Conservation (phyloP, 2,113 vertebrate species). For the Sapajus apella region DNA sequence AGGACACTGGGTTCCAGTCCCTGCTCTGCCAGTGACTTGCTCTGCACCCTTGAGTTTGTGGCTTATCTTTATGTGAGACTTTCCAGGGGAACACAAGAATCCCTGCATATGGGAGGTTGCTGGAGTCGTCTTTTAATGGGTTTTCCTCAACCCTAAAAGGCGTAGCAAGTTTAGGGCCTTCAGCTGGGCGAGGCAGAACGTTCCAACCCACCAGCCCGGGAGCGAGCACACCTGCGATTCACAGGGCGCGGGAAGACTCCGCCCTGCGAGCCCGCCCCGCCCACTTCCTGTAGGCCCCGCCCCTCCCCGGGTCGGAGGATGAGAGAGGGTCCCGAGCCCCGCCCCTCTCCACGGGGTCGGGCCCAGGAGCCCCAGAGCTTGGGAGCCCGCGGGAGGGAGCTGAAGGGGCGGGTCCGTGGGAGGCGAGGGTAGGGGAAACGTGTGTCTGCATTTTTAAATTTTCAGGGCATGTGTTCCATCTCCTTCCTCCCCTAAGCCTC, state of each 20-base stretch:
- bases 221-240: rapidly evolving
- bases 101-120: background rate
- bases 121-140: background rate
- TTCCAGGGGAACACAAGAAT: background rate
- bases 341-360: rapidly evolving
- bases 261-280: rapidly evolving
- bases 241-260: rapidly evolving
- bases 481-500: no score
- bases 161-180: background rate
- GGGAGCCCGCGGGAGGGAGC: rapidly evolving
- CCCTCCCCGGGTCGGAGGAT: background rate
- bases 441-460: background rate
- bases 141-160: background rate
- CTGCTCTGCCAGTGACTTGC: background rate
- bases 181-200: background rate
- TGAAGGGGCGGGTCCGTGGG: background rate
- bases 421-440: background rate
- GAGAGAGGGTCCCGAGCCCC: no score
- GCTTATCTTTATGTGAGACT: background rate
- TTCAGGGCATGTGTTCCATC: no score
- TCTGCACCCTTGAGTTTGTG: background rate
- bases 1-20: background rate
- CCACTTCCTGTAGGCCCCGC: background rate
- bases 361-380: background rate
- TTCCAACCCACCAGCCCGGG: background rate